Conservation (phyloP, 2,113 vertebrate genomes). For the Glareola pratincola region DNA sequence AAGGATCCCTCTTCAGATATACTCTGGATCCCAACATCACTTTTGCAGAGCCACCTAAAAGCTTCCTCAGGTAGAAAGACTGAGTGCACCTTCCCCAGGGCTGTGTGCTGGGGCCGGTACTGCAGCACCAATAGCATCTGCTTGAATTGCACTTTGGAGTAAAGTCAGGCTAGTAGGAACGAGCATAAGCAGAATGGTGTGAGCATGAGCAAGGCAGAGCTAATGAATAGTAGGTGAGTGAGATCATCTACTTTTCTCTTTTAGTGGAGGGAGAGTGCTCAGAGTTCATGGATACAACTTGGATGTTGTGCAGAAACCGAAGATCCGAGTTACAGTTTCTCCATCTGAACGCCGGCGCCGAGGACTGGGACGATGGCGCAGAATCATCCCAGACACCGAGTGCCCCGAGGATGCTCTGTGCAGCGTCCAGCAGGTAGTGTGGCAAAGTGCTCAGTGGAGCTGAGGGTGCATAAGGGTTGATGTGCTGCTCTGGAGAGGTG, state of each 20-base stretch:
- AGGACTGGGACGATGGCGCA: slow-evolving; percentile 63
- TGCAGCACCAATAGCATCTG: background rate
- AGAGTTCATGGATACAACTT: slow-evolving; percentile 85
- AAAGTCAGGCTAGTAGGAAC: background rate
- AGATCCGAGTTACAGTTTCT: slow-evolving; percentile 83
- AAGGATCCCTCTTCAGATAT: slow-evolving; percentile 78
- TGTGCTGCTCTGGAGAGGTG: background rate
- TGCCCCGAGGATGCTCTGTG: slow-evolving; percentile 77
- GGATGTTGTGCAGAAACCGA: slow-evolving; percentile 91
- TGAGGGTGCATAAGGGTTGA: background rate
- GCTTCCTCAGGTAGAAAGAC: slow-evolving; percentile 84
- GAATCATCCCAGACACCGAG: slow-evolving; percentile 74
- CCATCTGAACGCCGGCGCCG: slow-evolving; percentile 57
- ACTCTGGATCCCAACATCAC: slow-evolving; percentile 90
- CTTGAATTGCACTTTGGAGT: background rate
- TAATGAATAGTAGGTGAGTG: background rate
- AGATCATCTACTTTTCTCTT: slow-evolving; percentile 29
- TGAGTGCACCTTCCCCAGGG: background rate
- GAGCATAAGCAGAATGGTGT: background rate
- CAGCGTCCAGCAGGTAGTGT: slow-evolving; percentile 71
- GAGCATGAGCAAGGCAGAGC: background rate
- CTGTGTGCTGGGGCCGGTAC: background rate
- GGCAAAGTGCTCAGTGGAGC: background rate
- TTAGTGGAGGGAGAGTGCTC: slow-evolving; percentile 89
- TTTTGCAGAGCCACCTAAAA: slow-evolving; percentile 84